A percentile compares a stretch with the other conserved stretches of the same genome.
Evolutionary conservation across 1,140 invertebrate genomes (phyloP).

Genomic region (Ctenoplectra terminalis): DNA sequence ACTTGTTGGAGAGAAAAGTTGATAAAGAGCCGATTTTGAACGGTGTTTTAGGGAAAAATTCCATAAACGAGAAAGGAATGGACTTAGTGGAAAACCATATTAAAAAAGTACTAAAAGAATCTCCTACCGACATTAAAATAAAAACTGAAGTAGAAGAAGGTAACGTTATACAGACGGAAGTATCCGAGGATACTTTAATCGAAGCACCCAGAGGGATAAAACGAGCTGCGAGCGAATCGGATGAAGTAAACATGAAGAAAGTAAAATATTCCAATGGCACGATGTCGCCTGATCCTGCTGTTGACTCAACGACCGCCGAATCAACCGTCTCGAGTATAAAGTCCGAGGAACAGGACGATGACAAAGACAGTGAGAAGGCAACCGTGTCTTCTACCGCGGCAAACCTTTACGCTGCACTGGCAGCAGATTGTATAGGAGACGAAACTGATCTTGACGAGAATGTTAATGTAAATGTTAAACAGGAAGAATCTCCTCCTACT

Average conservation of each 20-base stretch:
- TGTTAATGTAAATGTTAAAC: constrained; percentile 56
- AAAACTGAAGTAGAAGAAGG: constrained; percentile 67
- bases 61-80: constrained; percentile 85
- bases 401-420: constrained; percentile 88
- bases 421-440: constrained; percentile 88
- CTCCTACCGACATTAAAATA: constrained; percentile 75
- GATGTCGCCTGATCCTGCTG: constrained; percentile 76
- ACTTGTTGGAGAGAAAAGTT: constrained; percentile 86
- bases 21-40: constrained; percentile 85
- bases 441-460: constrained; percentile 85
- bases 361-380: constrained; percentile 79
- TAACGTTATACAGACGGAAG: constrained; percentile 71
- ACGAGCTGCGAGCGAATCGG: constrained; percentile 76
- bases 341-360: constrained; percentile 82
- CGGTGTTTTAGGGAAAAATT: constrained; percentile 85
- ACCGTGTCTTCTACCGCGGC: constrained; percentile 88
- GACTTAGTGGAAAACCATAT: constrained; percentile 86
- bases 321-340: constrained; percentile 80
- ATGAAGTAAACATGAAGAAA: constrained; percentile 82
- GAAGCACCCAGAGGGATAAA: constrained; percentile 80
- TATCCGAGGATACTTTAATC: constrained; percentile 77
- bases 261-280: constrained; percentile 83
- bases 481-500: constrained; percentile 64
- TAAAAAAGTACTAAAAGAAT: constrained; percentile 83
- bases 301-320: constrained; percentile 80